Base-by-base conservation (phyloP, 2,113 vertebrate species). In the Meleagris gallopavo region DNA sequence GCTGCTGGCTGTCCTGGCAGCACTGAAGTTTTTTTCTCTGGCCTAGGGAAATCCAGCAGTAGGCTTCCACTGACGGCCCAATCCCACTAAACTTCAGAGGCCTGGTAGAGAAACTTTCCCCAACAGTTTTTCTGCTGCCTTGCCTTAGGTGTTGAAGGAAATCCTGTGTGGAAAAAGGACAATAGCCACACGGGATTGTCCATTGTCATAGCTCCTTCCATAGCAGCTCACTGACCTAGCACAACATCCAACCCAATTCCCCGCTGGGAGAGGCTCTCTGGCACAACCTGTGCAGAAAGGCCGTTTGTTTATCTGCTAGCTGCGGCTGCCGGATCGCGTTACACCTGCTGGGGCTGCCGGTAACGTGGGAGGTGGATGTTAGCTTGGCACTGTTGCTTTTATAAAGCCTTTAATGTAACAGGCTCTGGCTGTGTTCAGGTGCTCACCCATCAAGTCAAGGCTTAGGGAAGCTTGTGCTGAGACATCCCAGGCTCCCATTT, bases 351-450 rank as follows among this genome's bases (percentile, higher is more conserved):
- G 74, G 78, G 87, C 80, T 94, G 77, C 65, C 45, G 71, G 34
- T 93, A 65, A 54, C 7, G 50, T 45, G 55, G 83, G 89, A 91
- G 78, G 83, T 54, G 89, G 91, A 20, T 77, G 87, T 94, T 91
- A 93, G 92, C 84, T 73, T 65, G 65, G 77, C 85, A 78, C 69
- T 89, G 93, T 88, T 96, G 83, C 93, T 96, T 96, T 93, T 85
- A 88, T 92, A 96, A 96, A 96, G 91, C 93, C 90, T 88, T 93
- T 90, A 89, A 95, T 84, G 89, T 93, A 25, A 0, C 6, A 65
- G 72, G 36, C 48, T 88, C 61, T 60, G 69, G 30, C 82, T 94
- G 11, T 22, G 30, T 43, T 54, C 86, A 74, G 50, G 77, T 94
- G 43, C 62, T 95, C 78, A n/a, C 81, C 93, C 94, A 81, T 45